These are phyloP conservation scores for Natator depressus DNA, from an alignment of 2,113 vertebrate genomes.

Conservation along the genomic window DNA sequence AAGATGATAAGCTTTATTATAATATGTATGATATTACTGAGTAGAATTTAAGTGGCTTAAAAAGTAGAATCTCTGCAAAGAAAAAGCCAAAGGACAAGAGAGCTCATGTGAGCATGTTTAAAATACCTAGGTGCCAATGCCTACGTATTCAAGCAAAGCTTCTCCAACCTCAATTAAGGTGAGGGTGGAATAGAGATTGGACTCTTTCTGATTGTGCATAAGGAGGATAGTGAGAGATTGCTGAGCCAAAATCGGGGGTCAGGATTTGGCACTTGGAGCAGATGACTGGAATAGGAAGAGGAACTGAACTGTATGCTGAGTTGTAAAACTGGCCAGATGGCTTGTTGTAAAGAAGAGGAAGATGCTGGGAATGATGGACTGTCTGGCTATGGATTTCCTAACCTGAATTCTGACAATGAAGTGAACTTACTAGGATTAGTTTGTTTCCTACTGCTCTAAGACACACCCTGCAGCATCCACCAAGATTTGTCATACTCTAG, in stretches of 20 bases:
- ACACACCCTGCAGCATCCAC: accelerated
- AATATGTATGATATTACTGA: background rate
- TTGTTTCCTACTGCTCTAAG: background rate
- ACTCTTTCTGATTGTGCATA: accelerated
- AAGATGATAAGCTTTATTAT: background rate
- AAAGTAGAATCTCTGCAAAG: accelerated
- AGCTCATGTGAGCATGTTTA: background rate
- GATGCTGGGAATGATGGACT: background rate
- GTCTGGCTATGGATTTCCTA: background rate
- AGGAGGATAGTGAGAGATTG: background rate
- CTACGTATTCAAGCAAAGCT: accelerated
- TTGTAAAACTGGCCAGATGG: accelerated
- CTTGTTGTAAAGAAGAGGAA: accelerated
- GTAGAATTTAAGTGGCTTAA: accelerated
- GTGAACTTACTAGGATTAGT: background rate
- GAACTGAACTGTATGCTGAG: accelerated
- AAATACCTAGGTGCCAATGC: no score
- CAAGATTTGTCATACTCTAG: accelerated
- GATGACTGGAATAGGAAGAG: background rate
- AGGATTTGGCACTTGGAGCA: background rate
- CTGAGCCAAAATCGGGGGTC: background rate
- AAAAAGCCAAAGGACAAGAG: background rate
- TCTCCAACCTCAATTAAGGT: accelerated
- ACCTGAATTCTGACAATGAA: accelerated
- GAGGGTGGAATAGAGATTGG: accelerated